Base-by-base conservation (phyloP, 1,140 invertebrate species). In the Drosophila micromelanica region DNA sequence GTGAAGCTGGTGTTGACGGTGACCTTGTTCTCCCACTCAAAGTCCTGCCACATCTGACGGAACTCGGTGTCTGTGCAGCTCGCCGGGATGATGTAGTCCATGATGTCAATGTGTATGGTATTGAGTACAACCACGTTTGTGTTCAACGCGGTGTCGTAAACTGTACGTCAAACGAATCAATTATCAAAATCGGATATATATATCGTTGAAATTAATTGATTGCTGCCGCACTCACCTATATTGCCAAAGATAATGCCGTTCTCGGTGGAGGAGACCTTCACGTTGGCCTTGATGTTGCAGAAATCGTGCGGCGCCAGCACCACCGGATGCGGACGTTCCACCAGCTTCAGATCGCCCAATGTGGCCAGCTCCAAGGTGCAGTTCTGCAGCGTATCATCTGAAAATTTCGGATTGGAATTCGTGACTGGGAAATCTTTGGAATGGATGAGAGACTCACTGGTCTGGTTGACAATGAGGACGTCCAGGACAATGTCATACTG, bases 21-120 rank as follows among this genome's bases (percentile, higher is more conserved):
- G 8, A 99, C 98, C 94, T 99, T 99, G 93, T 99, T 99, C 93
- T 99, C 99, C 99, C 99, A 99, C 93, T 99, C 99, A 93, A 99
- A 99, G 93, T 99, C 98, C 2, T 98, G 97, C 99, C 99, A 99
- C 99, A 99, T 99, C 92, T 97, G 96, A 12, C 99, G 93, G 93
- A 99, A 99, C 93, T 99, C 98, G 0, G 95, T 95, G 92, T 99
- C 98, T 30, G 96, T 98, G 92, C 98, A 99, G 23, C 94, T 93
- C 2, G 98, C 98, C n/a, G 99, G 99, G 38, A 99, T 96, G 85
- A 99, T 99, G 93, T 99, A 99, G 93, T 99, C 99, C 97, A 99
- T 99, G 70, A 99, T 99, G 93, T 99, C 99, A 91, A 99, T 99
- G 92, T 99, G 98, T 91, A 99, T 99, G 91, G 99, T 99, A 92